Conservation (phyloP, 2,797 vertebrate genomes). For the Caiman crocodilus region DNA sequence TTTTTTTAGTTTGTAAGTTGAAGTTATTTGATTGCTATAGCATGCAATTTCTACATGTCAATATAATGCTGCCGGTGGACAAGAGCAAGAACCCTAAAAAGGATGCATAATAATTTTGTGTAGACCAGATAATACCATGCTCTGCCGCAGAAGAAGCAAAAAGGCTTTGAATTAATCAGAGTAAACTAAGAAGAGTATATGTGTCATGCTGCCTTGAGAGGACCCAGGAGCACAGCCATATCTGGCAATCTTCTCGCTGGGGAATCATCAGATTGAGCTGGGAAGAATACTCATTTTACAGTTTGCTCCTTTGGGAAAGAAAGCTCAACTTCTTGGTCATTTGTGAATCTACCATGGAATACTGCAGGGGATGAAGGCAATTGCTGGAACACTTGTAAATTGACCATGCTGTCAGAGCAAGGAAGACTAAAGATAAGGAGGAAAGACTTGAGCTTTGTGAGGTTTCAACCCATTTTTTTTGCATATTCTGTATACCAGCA, state of each 20-base stretch:
- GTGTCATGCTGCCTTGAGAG: too few species aligned
- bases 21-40: conserved; percentile 69
- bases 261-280: background rate
- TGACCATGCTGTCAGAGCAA: background rate
- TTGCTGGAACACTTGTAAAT: background rate
- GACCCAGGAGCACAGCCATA: background rate
- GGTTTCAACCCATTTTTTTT: background rate
- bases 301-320: background rate
- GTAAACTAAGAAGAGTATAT: too few species aligned
- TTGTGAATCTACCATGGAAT: background rate
- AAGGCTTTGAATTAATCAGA: too few species aligned
- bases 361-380: background rate
- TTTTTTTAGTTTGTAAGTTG: conserved; percentile 59
- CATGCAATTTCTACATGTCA: conserved; percentile 25
- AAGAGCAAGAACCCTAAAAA: background rate
- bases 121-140: background rate
- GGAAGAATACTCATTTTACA: background rate
- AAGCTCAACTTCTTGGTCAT: background rate
- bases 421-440: background rate
- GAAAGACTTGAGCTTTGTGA: background rate
- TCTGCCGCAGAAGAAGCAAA: background rate
- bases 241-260: background rate
- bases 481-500: background rate
- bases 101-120: background rate
- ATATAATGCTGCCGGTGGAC: conserved; percentile 4